A percentile compares a stretch with the other conserved stretches of the same genome.
Conservation (phyloP, 2,888 invertebrate species). For the Meteorus colon region DNA sequence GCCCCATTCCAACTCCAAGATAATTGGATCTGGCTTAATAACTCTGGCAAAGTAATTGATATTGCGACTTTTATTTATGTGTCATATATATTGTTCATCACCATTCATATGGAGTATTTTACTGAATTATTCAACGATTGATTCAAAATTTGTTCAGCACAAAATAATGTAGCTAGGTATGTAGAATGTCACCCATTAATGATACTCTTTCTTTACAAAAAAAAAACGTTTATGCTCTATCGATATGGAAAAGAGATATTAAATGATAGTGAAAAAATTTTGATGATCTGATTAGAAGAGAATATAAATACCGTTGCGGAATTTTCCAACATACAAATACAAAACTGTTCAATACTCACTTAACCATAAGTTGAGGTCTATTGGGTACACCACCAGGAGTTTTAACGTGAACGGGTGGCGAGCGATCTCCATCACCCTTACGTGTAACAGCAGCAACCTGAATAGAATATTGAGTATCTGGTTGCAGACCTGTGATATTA, state of each 20-base stretch:
- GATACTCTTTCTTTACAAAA: no score
- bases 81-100: no score
- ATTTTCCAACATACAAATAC: background rate
- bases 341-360: constrained; percentile 75
- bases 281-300: no score
- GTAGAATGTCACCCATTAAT: no score
- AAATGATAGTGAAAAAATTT: no score
- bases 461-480: constrained; percentile 94
- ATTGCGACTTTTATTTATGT: background rate
- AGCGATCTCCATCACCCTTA: constrained; percentile 97
- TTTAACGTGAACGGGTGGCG: constrained; percentile 87
- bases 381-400: constrained; percentile 96
- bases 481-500: constrained; percentile 92
- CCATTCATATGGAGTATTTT: no score
- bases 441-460: constrained; percentile 97
- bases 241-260: no score
- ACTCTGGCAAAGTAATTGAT: constrained; percentile 76
- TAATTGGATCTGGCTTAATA: constrained; percentile 88
- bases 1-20: constrained; percentile 94
- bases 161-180: no score
- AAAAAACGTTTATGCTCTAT: no score
- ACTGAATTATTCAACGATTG: no score
- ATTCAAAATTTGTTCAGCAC: no score
- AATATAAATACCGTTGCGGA: background rate
- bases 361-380: constrained; percentile 85